Base-by-base conservation (phyloP, 2,888 invertebrate species). In the Rambutsinella grinnellia region DNA sequence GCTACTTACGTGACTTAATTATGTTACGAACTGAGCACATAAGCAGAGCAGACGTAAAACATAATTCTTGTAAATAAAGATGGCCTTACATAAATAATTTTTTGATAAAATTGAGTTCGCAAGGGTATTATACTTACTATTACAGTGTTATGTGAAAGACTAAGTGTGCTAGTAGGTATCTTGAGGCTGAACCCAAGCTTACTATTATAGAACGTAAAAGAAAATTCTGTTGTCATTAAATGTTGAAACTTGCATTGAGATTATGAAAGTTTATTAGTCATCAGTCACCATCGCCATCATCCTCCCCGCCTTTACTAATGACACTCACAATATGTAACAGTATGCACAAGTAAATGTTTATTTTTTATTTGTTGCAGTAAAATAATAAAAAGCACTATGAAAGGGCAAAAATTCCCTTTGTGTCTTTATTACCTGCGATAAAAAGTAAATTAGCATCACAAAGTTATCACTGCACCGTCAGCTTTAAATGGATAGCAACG, bases 241-340 rank as follows among this genome's bases (percentile, higher is more conserved):
- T 58, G 49, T 46, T 72, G 63, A 74, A 66, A 74, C 72, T 74
- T 66, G 66, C 66, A 58, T 66, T 66, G 66, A 61, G 54, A 74
- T 74, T 74, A 74, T 53, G 56, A 74, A 74, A 74, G 66, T 75
- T 75, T 57, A 67, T 6, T 67, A 15, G 56, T 67, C 26, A 44
- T 67, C 46, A 46, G n/a, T 46, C 63, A 6, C n/a, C 53, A 6
- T 21, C 21, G 10, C 6, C 8, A 26, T 13, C 5, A 19, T 56
- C 13, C 13, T 56, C 21, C 26, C 21, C 27, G 17, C 56, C n/a
- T 23, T n/a, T 27, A 36, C 36, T 36, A 36, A 36, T 36, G 36
- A 36, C 13, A 36, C 5, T 36, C 36, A 36, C 36, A 36, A 13
- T 36, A 36, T 13, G 36, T 8, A 36, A 13, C 6, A 36, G 36